Percentiles rank a stretch among this genome's conserved stretches.
Evolutionary conservation across 1,140 invertebrate genomes (phyloP).

Genomic region (Batillaria attramentaria): DNA sequence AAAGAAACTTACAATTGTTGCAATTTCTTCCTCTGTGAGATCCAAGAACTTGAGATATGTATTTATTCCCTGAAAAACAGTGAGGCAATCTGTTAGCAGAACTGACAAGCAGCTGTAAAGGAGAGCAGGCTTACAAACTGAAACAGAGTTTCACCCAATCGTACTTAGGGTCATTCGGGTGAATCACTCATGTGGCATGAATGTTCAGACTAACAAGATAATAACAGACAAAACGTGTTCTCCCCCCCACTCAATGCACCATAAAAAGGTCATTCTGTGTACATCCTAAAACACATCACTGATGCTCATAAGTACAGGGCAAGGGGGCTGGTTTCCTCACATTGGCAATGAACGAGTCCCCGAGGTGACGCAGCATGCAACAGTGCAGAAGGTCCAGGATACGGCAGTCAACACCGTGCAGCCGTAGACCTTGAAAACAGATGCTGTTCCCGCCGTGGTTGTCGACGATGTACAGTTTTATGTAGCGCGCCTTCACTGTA

Average conservation of each 20-base stretch:
- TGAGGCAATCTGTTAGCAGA: neutral
- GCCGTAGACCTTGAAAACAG: slow-evolving; percentile 60
- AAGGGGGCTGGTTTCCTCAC: too few species aligned
- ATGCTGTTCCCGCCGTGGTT: slow-evolving; percentile 57
- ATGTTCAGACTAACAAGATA: too few species aligned
- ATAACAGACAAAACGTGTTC: too few species aligned
- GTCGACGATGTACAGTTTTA: slow-evolving; percentile 54
- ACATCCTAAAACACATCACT: too few species aligned
- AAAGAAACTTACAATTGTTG: slow-evolving; percentile 26
- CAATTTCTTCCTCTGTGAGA: slow-evolving; percentile 25
- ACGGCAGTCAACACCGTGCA: slow-evolving; percentile 57
- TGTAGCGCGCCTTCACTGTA: slow-evolving; percentile 46
- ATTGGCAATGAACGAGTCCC: neutral
- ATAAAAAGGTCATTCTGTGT: too few species aligned
- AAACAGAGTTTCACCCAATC: too few species aligned
- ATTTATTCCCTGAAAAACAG: slow-evolving; percentile 47
- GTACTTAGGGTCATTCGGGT: too few species aligned
- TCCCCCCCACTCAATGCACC: too few species aligned
- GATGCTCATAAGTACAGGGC: too few species aligned
- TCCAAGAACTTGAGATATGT: slow-evolving; percentile 48
- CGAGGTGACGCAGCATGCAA: neutral
- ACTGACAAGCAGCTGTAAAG: neutral
- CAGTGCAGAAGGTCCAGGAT: slow-evolving; percentile 40
- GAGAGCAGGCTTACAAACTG: too few species aligned
- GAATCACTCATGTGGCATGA: too few species aligned